These are phyloP conservation scores for Lagodon rhomboides DNA, from an alignment of 2,797 vertebrate genomes.

Conservation along the genomic window DNA sequence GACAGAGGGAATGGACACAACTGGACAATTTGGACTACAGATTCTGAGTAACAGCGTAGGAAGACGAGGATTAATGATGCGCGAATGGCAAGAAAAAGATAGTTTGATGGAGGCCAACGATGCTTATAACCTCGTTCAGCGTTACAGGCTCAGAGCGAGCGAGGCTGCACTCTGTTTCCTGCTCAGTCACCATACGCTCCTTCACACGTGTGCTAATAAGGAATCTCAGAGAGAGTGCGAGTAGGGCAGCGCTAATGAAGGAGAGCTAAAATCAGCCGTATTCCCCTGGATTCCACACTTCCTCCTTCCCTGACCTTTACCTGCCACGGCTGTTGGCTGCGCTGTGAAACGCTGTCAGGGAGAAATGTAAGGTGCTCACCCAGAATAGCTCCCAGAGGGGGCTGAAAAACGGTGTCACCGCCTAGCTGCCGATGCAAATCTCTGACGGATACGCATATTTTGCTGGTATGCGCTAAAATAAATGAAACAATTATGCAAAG, in stretches of 20 bases:
- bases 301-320: constrained; percentile 57
- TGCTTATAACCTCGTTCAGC: constrained; percentile 29
- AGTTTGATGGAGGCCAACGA: constrained; percentile 4
- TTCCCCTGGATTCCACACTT: constrained; percentile 29
- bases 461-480: constrained; percentile 6
- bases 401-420: constrained; percentile 26
- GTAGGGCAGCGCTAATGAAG: constrained; percentile 28
- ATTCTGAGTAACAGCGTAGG: background rate
- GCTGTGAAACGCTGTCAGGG: constrained; percentile 43
- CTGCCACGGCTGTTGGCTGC: constrained; percentile 43
- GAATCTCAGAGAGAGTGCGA: background rate
- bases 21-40: background rate
- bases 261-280: constrained; percentile 15
- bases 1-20: constrained; percentile 7
- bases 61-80: constrained; percentile 5
- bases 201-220: background rate
- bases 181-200: constrained; percentile 16
- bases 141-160: constrained; percentile 24
- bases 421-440: constrained; percentile 2
- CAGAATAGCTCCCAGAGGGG: constrained; percentile 28
- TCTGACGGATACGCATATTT: constrained; percentile 12
- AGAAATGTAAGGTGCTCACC: constrained; percentile 37
- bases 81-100: constrained; percentile 5
- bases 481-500: constrained; percentile 40
- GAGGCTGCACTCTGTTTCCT: background rate